Percentiles rank a stretch among this genome's conserved stretches.
Evolutionary conservation across 1,140 invertebrate species (phyloP).

Genomic region (Drosophila albomicans): DNA sequence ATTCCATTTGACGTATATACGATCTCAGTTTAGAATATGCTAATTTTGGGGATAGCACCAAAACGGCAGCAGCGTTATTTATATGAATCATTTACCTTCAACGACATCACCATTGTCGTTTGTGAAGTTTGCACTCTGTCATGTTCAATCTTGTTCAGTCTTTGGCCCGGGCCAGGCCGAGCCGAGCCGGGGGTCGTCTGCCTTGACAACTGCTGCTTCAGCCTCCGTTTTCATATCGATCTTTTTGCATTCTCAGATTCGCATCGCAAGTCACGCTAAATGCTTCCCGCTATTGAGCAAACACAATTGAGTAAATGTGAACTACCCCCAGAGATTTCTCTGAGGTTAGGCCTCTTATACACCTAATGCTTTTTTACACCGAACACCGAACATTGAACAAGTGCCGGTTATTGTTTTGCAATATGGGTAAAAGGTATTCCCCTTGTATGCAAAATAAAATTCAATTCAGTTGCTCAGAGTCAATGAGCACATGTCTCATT

Average conservation of each 20-base stretch:
- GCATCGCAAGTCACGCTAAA: slow-evolving; percentile 60
- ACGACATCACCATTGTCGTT: slow-evolving; percentile 68
- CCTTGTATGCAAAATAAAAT: slow-evolving; percentile 38
- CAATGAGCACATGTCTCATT: slow-evolving; percentile 56
- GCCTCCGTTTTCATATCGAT: slow-evolving; percentile 5
- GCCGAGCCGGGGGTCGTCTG: slow-evolving; percentile 29
- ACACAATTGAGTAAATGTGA: slow-evolving; percentile 33
- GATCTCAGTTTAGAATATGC: slow-evolving; percentile 71
- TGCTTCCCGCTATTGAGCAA: slow-evolving; percentile 35
- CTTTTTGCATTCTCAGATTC: slow-evolving; percentile 15
- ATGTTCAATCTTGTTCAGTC: background rate
- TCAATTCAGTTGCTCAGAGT: slow-evolving; percentile 49
- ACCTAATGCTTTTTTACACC: background rate
- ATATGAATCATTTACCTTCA: slow-evolving; percentile 77
- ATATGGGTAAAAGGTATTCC: slow-evolving; percentile 39
- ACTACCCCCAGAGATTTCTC: slow-evolving; percentile 27
- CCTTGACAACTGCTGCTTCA: slow-evolving; percentile 28
- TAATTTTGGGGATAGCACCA: slow-evolving; percentile 67
- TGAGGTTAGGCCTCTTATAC: slow-evolving; percentile 31
- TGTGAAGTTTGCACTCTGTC: slow-evolving; percentile 48
- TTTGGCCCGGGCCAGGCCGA: background rate
- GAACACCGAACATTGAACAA: background rate
- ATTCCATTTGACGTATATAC: slow-evolving; percentile 44
- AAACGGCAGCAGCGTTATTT: slow-evolving; percentile 12
- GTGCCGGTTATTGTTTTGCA: slow-evolving; percentile 1